Conservation (phyloP, 2,888 invertebrate genomes). For the Aphidoletes aphidimyza region DNA sequence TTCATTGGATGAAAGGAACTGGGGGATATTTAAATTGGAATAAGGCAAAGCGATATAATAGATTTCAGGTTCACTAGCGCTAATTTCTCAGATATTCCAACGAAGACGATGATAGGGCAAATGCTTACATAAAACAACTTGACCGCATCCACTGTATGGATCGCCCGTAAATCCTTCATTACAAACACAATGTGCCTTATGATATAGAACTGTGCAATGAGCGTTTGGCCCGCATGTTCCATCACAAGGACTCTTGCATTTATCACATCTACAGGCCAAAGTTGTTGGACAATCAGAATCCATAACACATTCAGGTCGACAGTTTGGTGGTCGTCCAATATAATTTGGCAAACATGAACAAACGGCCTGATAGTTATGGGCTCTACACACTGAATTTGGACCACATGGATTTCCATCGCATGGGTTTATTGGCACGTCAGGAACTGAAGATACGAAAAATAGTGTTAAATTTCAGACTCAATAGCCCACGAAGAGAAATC, state of each 20-base stretch:
- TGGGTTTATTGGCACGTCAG: slow-evolving; percentile 66
- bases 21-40: too few relatives aligned
- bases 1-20: too few relatives aligned
- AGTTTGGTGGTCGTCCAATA: slow-evolving; percentile 73
- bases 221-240: slow-evolving; percentile 77
- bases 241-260: slow-evolving; percentile 73
- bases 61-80: background rate
- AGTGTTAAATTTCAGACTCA: background rate
- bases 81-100: too few relatives aligned
- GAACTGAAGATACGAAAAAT: background rate
- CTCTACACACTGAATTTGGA: slow-evolving; percentile 72
- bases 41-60: background rate
- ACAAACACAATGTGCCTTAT: slow-evolving; percentile 69
- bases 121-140: slow-evolving; percentile 67
- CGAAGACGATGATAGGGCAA: background rate
- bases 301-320: slow-evolving; percentile 74
- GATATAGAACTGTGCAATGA: slow-evolving; percentile 71
- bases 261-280: slow-evolving; percentile 68
- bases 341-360: slow-evolving; percentile 72
- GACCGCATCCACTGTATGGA: slow-evolving; percentile 71
- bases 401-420: slow-evolving; percentile 75
- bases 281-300: slow-evolving; percentile 69
- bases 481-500: too few relatives aligned
- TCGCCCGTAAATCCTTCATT: slow-evolving; percentile 71
- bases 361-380: slow-evolving; percentile 68